These are phyloP conservation scores for Megalurothrips usitatus DNA, from an alignment of 2,888 invertebrate genomes.

Conservation along the genomic window DNA sequence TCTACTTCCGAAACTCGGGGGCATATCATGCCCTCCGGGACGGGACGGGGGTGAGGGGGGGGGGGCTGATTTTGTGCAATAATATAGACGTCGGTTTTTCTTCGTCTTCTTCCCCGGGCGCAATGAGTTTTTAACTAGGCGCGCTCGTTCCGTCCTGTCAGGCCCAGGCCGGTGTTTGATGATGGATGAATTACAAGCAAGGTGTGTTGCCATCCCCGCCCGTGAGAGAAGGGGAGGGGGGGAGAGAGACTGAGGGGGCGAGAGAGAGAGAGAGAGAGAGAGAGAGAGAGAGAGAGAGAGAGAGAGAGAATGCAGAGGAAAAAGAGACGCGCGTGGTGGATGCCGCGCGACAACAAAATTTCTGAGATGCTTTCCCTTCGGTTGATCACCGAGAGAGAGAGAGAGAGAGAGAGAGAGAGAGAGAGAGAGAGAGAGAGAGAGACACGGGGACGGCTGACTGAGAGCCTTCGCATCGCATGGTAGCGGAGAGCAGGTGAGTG, in stretches of 20 bases:
- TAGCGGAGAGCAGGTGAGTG: too few species aligned
- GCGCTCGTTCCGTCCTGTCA: not conserved
- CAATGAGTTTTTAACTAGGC: slow-evolving; percentile 9
- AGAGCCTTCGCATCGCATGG: too few species aligned
- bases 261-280: slow-evolving; percentile 25
- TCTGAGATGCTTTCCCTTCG: slow-evolving; percentile 28
- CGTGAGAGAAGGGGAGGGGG: slow-evolving; percentile 9
- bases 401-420: slow-evolving; percentile 1
- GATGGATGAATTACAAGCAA: slow-evolving; percentile 3
- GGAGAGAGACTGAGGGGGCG: slow-evolving; percentile 28
- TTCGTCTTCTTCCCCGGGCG: not conserved
- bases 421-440: slow-evolving; percentile 30
- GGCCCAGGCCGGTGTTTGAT: not conserved
- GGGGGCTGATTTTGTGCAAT: not conserved
- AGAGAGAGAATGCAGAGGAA: slow-evolving; percentile 30
- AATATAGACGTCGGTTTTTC: not conserved
- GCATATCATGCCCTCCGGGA: too few species aligned
- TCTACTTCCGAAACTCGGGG: too few species aligned
- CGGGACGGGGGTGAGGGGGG: not conserved
- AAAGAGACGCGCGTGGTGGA: slow-evolving; percentile 29
- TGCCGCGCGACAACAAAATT: slow-evolving; percentile 30
- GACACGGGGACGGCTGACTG: too few species aligned
- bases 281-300: slow-evolving; percentile 28
- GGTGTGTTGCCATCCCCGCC: not conserved
- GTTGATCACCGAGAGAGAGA: slow-evolving; percentile 29